Percentiles rank a stretch among this genome's conserved stretches.
Evolutionary conservation across 2,113 vertebrate genomes (phyloP).

Genomic region (Natator depressus): DNA sequence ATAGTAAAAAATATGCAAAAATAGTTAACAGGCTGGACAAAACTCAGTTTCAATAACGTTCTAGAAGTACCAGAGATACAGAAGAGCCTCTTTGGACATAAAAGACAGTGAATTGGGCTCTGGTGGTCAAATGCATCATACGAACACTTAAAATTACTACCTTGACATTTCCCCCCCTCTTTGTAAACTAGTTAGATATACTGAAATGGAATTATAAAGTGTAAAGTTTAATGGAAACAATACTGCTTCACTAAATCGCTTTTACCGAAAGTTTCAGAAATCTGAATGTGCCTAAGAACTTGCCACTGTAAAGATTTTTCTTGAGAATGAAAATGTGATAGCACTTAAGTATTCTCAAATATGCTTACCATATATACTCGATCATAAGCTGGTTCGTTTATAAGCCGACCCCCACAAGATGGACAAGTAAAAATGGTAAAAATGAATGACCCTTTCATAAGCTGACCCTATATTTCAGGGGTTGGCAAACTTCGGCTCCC

Average conservation of each 20-base stretch:
- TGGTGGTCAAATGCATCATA: background rate
- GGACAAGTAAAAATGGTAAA: too few species aligned
- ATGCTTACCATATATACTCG: background rate
- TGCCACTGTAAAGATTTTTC: background rate
- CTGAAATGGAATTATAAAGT: background rate
- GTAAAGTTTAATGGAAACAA: background rate
- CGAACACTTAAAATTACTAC: background rate
- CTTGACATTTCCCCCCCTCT: background rate
- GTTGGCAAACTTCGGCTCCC: too few species aligned
- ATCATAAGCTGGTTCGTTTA: too few species aligned
- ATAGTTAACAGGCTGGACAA: background rate
- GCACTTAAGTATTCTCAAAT: background rate
- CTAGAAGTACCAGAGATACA: background rate
- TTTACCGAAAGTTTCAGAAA: background rate
- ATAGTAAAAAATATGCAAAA: background rate
- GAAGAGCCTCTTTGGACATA: background rate
- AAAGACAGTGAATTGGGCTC: background rate
- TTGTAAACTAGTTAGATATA: background rate
- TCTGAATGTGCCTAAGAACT: background rate
- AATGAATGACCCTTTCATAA: too few species aligned
- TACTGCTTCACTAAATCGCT: background rate
- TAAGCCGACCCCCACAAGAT: too few species aligned
- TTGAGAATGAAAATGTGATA: background rate
- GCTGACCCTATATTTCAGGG: too few species aligned
- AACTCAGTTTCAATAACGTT: background rate